phyloP scores from a whole-genome alignment of 2,888 invertebrate genomes.

The Notodonta dromedarius region DNA sequence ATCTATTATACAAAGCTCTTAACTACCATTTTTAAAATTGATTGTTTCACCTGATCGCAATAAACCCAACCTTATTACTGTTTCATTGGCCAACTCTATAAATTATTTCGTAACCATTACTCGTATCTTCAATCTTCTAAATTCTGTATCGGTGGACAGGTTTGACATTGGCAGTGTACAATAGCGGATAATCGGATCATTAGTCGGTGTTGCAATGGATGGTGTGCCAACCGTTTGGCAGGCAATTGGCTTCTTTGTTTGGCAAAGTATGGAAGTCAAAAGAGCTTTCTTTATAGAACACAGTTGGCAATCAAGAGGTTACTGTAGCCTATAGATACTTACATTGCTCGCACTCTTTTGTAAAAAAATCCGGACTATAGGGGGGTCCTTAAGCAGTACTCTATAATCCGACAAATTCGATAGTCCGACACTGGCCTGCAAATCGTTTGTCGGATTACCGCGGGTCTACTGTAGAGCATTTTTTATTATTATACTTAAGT shows the following conservation, averaged over 20 bases:
- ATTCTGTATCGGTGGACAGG: slow-evolving; percentile 2
- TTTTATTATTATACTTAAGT: no score
- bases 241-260: background rate
- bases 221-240: background rate
- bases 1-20: no score
- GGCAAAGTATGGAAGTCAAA: background rate
- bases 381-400: no score
- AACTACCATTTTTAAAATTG: background rate
- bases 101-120: background rate
- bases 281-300: no score
- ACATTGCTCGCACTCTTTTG: no score
- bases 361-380: no score
- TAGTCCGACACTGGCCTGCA: no score
- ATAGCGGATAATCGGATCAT: slow-evolving; percentile 31
- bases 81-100: slow-evolving; percentile 4
- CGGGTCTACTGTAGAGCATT: no score
- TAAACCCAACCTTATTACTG: background rate
- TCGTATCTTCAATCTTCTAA: slow-evolving; percentile 6
- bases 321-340: no score
- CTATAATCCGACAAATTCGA: no score
- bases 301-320: no score
- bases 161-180: slow-evolving; percentile 29
- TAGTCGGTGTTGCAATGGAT: slow-evolving; percentile 17
- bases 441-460: no score
- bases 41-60: background rate